These are phyloP conservation scores for Ceuthmochares aereus DNA, from an alignment of 2,113 vertebrate species.

Conservation along the genomic window DNA sequence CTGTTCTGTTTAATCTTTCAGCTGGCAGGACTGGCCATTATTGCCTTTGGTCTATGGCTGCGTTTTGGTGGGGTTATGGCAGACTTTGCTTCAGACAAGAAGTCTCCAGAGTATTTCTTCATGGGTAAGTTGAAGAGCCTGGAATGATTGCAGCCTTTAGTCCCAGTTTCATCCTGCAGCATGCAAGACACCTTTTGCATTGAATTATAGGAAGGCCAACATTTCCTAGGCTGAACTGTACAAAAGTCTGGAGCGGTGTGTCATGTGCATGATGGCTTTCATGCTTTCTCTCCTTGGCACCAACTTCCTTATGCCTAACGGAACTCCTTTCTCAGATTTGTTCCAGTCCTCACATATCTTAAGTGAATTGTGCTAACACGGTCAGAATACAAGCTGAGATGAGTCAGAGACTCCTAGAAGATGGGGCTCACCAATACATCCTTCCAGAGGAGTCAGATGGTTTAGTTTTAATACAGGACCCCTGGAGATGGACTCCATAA, in stretches of 20 bases:
- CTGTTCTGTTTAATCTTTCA: conserved; percentile 69
- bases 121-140: conserved; percentile 84
- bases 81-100: conserved; percentile 82
- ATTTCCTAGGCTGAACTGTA: background rate
- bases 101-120: conserved; percentile 89
- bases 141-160: background rate
- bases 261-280: background rate
- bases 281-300: background rate
- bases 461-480: background rate
- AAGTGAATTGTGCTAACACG: background rate
- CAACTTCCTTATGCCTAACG: background rate
- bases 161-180: background rate
- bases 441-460: background rate
- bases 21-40: conserved; percentile 90
- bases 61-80: conserved; percentile 88
- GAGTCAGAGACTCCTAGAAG: background rate
- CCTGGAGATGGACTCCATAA: background rate
- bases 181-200: background rate
- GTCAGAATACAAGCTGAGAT: background rate
- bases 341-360: background rate
- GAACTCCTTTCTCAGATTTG: background rate
- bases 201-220: background rate
- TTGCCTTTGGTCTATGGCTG: conserved; percentile 93
- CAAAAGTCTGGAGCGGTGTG: background rate
- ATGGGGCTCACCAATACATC: background rate